Evolutionary conservation across 2,113 vertebrate species (phyloP), one percentile per base, ranked within the genome.

Genomic region (Arvicanthis niloticus): DNA sequence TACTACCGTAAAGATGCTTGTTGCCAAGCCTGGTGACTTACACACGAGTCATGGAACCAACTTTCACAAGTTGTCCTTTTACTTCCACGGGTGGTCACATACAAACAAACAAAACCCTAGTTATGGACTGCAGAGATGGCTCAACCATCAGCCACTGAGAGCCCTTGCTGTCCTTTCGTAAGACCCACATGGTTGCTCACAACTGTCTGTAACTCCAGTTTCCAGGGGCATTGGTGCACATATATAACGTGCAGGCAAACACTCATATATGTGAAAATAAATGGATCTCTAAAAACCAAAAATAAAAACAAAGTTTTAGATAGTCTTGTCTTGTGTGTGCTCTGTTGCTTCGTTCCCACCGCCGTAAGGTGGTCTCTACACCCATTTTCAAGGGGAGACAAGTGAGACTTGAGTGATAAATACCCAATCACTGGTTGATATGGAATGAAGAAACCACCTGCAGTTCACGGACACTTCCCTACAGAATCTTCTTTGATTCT

Each of bases 361-460:
- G 76, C 2, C 0, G 8, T 81, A 34, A 92, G 56, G 56, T 67
- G 0, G 0, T 73, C 58, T 85, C 45, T 51, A 29, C 17, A 31
- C 53, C 85, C 53, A 95, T 96, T 96, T 89, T 73, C 85, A 56
- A 92, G 68, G 58, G 9, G 45, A 86, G 58, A 76, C 95, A 86
- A 90, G 26, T 9, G 75, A 97, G 90, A 68, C 40, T 94, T 2
- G 8, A 76, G 24, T 42, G 29, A 80, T 4, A 26, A 22, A 22
- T 9, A 31, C 53, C 21, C 87, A 60, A 45, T 78, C 34, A 16
- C 10, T 65, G 45, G 29, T 16, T 7, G 24, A 42, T 84, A 45
- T 5, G 8, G 40, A 60, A n/a, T 86, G 37, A 77, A 72, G 88
- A 80, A 72, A 56, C 37, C 40, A 6, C 53, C 89, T 91, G 77